Evolutionary conservation across 2,888 invertebrate genomes (phyloP).

Genomic region (Sesia apiformis): DNA sequence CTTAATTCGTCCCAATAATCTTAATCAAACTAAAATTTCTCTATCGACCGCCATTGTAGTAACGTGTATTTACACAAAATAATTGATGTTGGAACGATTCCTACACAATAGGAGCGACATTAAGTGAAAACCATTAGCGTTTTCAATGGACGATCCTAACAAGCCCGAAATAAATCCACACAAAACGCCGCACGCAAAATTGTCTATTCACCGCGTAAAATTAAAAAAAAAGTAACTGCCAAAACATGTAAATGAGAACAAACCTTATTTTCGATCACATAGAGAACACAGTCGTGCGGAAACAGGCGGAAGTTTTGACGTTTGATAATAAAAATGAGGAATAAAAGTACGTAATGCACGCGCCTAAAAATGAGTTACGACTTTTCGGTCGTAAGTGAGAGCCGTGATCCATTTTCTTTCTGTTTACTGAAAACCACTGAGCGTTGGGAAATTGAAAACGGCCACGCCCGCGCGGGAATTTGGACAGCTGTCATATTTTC

Average conservation of each 20-base stretch:
- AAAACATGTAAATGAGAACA: background rate
- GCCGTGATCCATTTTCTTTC: slow-evolving; percentile 3
- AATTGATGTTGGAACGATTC: background rate
- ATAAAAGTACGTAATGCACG: background rate
- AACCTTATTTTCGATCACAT: background rate
- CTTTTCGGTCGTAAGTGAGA: slow-evolving; percentile 1
- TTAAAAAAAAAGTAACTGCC: background rate
- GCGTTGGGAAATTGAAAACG: slow-evolving; percentile 18
- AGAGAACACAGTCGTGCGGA: background rate
- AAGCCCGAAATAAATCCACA: slow-evolving; percentile 18
- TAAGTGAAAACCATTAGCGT: background rate
- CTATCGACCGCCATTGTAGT: background rate
- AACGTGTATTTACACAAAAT: background rate
- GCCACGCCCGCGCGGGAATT: slow-evolving; percentile 35
- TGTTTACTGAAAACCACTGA: slow-evolving; percentile 14
- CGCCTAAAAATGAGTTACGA: slow-evolving; percentile 4
- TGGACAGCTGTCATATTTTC: slow-evolving; percentile 37
- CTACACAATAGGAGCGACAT: background rate
- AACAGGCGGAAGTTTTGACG: background rate
- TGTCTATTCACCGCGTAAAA: slow-evolving; percentile 8
- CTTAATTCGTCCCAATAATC: background rate
- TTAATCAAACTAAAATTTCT: background rate
- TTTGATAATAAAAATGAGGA: background rate
- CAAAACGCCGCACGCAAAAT: slow-evolving; percentile 20
- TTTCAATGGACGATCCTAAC: slow-evolving; percentile 10